Base-by-base conservation (phyloP, 2,113 vertebrate species). In the Pterocles burchelli region DNA sequence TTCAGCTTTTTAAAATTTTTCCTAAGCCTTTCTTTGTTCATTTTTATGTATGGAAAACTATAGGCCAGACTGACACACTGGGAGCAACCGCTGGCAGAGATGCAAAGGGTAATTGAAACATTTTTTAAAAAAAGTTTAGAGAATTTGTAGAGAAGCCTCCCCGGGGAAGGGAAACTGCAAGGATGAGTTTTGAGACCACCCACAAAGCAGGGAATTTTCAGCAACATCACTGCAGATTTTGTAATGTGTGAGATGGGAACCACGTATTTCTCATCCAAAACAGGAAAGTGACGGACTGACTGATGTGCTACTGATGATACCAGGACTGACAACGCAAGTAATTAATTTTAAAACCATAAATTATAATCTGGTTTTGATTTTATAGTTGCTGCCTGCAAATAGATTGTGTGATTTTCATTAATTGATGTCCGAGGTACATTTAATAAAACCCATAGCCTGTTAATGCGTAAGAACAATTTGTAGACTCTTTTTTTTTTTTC, bases 71-170 rank as follows among this genome's bases (percentile, higher is more conserved):
- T 21, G 33, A 45, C 34, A 73, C 29, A 51, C 28, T 63, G 80
- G 26, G 75, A 89, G 74, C 88, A 93, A 89, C 76, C 94, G 89
- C 80, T 89, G 67, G 71, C 28, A 79, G 68, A 94, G 63, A 78
- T 72, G 38, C 48, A 95, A 88, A 86, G 76, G 48, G 62, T 94
- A 79, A 93, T 63, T 83, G 75, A 86, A 95, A 75, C 77, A 84
- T n/a, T 72, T 91, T 65, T 92, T 61, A 5, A 7, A 55, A 87
- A 83, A 93, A 65, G 34, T 95, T 94, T 68, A 43, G 62, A 75
- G 72, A 80, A 59, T 67, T 51, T 72, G 58, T 71, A 59, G 52
- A 89, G 51, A 49, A 80, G 55, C 43, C 7, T 93, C 63, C 58
- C 59, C 36, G 9, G 29, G 52, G 52, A 58, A 66, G 85, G 68